Evolutionary conservation across 2,113 vertebrate genomes (phyloP).

Genomic region (Pomatorhinus ruficollis): DNA sequence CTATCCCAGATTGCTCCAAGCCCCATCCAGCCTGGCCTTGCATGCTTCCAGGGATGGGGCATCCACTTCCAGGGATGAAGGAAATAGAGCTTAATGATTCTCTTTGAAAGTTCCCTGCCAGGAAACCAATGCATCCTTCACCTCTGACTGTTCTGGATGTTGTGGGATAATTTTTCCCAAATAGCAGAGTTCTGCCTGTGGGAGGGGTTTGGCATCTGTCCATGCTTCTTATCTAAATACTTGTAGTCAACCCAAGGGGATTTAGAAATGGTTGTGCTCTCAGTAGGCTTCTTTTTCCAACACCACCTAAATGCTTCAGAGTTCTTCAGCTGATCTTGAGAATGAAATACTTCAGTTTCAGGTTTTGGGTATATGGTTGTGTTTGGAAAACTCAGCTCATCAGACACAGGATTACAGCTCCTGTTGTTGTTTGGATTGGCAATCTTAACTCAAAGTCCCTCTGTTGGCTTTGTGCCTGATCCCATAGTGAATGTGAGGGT

Average conservation of each 20-base stretch:
- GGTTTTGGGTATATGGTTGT: not conserved
- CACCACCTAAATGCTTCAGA: not conserved
- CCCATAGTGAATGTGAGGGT: not conserved
- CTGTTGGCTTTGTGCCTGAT: not conserved
- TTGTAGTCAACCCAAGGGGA: not conserved
- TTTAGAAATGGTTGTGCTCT: not conserved
- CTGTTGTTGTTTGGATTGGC: not conserved
- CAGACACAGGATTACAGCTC: not conserved
- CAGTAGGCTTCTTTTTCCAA: not conserved
- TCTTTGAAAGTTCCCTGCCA: not conserved
- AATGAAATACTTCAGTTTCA: not conserved
- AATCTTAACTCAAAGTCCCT: not conserved
- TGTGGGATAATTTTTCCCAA: not conserved
- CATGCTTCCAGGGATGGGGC: not conserved
- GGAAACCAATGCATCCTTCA: not conserved
- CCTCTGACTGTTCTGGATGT: not conserved
- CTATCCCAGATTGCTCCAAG: not conserved
- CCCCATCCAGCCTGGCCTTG: not conserved
- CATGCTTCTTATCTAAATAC: not conserved
- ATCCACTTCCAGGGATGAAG: not conserved
- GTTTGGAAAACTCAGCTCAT: not conserved
- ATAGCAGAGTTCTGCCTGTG: not conserved
- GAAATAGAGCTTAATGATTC: not conserved
- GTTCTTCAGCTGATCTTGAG: not conserved
- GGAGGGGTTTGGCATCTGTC: not conserved